These are phyloP conservation scores for Barbus barbus DNA, from an alignment of 2,113 vertebrate genomes.

Conservation along the genomic window DNA sequence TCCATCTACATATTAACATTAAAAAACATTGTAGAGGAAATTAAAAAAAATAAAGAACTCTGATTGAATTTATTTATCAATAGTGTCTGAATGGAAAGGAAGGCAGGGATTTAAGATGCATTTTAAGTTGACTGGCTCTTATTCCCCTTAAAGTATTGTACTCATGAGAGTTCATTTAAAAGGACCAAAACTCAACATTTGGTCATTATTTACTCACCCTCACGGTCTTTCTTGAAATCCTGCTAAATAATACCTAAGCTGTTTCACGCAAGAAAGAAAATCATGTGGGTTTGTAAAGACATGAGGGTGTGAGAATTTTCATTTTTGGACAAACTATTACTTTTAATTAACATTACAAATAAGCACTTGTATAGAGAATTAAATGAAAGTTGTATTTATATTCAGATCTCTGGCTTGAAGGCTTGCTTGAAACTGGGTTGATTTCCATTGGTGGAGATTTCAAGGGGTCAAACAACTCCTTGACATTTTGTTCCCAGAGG, in stretches of 20 bases:
- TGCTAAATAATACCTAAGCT: too few relatives aligned
- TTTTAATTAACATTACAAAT: background rate
- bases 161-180: background rate
- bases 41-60: background rate
- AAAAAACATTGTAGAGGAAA: background rate
- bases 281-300: background rate
- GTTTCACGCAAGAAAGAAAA: background rate
- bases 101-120: background rate
- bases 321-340: background rate
- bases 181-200: background rate
- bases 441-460: background rate
- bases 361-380: background rate
- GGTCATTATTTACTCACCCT: background rate
- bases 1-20: background rate
- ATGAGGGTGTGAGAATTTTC: background rate
- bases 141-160: too few relatives aligned
- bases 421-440: background rate
- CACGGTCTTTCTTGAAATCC: background rate
- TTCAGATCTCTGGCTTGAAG: background rate
- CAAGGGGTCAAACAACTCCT: background rate
- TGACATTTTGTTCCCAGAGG: background rate
- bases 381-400: background rate
- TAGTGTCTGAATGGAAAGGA: background rate
- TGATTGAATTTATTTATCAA: background rate
- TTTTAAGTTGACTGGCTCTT: background rate